Evolutionary conservation across 2,797 vertebrate genomes (phyloP), one percentile per base, ranked within the genome.

Genomic region (Lacerta bilineata): DNA sequence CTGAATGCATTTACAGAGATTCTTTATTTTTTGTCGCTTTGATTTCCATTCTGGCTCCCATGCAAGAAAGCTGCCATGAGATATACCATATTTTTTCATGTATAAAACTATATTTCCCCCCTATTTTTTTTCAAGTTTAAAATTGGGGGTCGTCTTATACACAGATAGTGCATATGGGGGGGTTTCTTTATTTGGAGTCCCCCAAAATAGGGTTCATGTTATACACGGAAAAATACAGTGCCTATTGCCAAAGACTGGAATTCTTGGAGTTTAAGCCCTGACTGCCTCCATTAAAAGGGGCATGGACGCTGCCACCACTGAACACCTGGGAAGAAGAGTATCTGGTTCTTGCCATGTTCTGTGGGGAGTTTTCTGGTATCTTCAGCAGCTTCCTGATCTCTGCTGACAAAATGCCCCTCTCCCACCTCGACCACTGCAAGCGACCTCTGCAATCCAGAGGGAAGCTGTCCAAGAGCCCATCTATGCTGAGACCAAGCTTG

Each of bases 401-500:
- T 78, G 5, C 66, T 55, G 61, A 64, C 27, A n/a, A 85, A 61
- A 43, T n/a, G 15, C 46, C 27, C 15, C 27, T 29, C 17, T 59
- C 77, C 71, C 36, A 15, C 69, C 59, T 55, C 9, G 6, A 11
- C 9, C 43, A 83, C 41, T 64, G 23, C 80, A 75, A 10, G 10
- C n/a, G 4, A 27, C 43, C 66, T 75, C 69, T 61, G 8, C 76
- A n/a, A 3, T 80, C 8, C 11, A 33, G 77, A 80, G 50, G 20
- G 9, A 80, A 59, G 59, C 71, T 43, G 29, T 36, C 59, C 75
- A 76, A 84, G 76, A n/a, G 46, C 29, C 36, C 7, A 41, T 80
- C 80, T 84, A 29, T 80, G 46, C 76, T 66, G 55, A 80, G 76
- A 75, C 33, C 64, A 78, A 83, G n/a, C 8, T 86, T 79, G n/a